Conservation (phyloP, 2,888 invertebrate species). For the Drosophila incognita region DNA sequence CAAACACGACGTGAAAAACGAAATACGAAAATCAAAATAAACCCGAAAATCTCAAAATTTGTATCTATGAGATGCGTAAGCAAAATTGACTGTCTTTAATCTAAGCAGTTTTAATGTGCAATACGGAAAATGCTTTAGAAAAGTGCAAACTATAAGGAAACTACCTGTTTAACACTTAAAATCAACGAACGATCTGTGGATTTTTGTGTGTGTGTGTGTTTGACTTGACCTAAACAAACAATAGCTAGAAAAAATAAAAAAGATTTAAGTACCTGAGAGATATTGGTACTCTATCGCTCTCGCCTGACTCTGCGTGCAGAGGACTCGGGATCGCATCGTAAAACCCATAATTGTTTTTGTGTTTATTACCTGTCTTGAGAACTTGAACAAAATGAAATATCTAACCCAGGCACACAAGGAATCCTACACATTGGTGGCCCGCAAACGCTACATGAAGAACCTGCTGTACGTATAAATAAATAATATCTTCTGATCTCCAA, state of each 20-base stretch:
- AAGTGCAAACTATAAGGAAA: slow-evolving; percentile 36
- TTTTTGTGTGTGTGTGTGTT: background rate
- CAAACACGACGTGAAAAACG: slow-evolving; percentile 6
- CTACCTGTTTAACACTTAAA: slow-evolving; percentile 58
- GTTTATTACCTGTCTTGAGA: slow-evolving; percentile 37
- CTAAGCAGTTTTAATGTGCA: slow-evolving; percentile 52
- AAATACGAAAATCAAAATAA: slow-evolving; percentile 34
- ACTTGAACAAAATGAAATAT: slow-evolving; percentile 81
- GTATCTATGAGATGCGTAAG: slow-evolving; percentile 50
- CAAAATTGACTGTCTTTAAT: slow-evolving; percentile 14
- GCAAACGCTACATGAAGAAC: slow-evolving; percentile 85
- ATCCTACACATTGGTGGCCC: slow-evolving; percentile 84
- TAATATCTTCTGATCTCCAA: background rate
- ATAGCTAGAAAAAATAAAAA: slow-evolving; percentile 36
- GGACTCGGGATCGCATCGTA: background rate
- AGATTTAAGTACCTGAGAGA: slow-evolving; percentile 50
- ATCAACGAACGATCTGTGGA: slow-evolving; percentile 8
- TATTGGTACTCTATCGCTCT: slow-evolving; percentile 6
- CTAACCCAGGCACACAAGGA: slow-evolving; percentile 82
- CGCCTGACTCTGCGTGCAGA: slow-evolving; percentile 1
- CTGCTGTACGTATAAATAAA: slow-evolving; percentile 82
- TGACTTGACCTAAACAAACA: slow-evolving; percentile 66
- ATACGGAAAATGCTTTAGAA: slow-evolving; percentile 48
- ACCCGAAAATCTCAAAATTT: slow-evolving; percentile 21
- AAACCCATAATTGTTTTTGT: background rate